These are phyloP conservation scores for Diorhabda carinulata DNA, from an alignment of 1,140 invertebrate genomes.

Conservation along the genomic window DNA sequence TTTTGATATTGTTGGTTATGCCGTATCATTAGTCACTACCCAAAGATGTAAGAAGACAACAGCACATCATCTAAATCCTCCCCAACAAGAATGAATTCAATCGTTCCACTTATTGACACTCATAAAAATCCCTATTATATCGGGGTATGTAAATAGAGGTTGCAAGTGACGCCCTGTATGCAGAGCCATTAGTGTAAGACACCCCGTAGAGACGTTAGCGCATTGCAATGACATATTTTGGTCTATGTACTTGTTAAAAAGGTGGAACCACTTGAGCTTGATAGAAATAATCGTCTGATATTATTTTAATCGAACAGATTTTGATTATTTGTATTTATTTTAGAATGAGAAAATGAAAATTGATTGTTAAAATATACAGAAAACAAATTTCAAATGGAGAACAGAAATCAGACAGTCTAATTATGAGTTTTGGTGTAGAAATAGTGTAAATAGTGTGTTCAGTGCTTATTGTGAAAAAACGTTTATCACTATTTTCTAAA, in stretches of 20 bases:
- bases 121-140: constrained; percentile 45
- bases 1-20: neutral
- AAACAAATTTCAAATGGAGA: no score
- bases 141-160: constrained; percentile 42
- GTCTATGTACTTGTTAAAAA: constrained; percentile 12
- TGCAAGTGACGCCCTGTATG: constrained; percentile 38
- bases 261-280: neutral
- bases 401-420: no score
- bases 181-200: constrained; percentile 42
- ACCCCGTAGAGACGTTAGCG: constrained; percentile 31
- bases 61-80: constrained; percentile 20
- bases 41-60: constrained; percentile 19
- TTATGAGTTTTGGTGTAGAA: no score
- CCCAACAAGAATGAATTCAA: constrained; percentile 41
- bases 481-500: no score
- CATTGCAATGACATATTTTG: constrained; percentile 35
- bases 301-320: no score
- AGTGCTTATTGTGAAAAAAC: no score
- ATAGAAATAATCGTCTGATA: neutral
- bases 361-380: no score
- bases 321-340: no score
- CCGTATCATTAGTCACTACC: neutral
- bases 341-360: no score
- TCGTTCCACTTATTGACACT: constrained; percentile 44
- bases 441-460: no score